Conservation (phyloP, 1,140 invertebrate species). For the Diploscapter pachys region DNA sequence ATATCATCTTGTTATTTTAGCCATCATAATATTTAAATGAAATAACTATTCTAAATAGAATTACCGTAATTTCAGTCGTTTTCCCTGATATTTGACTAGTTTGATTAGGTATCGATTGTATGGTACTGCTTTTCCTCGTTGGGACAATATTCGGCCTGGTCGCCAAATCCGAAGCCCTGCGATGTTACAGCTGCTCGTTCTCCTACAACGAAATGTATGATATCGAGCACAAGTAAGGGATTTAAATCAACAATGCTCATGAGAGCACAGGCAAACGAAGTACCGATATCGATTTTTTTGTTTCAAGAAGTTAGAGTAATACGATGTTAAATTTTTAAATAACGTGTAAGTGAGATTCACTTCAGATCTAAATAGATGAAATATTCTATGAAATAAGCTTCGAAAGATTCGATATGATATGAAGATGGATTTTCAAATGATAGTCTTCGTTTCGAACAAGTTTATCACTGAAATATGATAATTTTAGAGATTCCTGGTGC, state of each 20-base stretch:
- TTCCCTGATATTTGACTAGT: too few relatives aligned
- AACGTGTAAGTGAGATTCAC: too few relatives aligned
- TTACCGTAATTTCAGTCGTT: too few relatives aligned
- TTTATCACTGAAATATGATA: background rate
- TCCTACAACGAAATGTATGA: constrained; percentile 38
- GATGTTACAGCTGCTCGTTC: constrained; percentile 33
- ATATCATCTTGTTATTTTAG: too few relatives aligned
- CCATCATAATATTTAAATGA: too few relatives aligned
- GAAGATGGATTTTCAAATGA: background rate
- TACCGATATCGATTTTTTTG: background rate
- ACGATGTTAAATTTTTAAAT: background rate
- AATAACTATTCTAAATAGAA: too few relatives aligned
- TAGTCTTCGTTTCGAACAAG: background rate
- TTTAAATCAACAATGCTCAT: background rate
- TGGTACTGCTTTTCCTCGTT: constrained; percentile 4
- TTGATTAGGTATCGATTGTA: too few relatives aligned
- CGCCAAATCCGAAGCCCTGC: background rate
- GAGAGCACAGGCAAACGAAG: background rate
- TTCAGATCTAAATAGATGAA: background rate
- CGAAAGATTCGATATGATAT: background rate
- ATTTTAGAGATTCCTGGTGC: constrained; percentile 33
- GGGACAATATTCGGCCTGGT: background rate
- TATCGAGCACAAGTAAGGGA: constrained; percentile 26
- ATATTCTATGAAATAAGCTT: too few relatives aligned
- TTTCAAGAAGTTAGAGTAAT: background rate